Conservation (phyloP, 2,113 vertebrate species). For the Genyomyrus donnyi region DNA sequence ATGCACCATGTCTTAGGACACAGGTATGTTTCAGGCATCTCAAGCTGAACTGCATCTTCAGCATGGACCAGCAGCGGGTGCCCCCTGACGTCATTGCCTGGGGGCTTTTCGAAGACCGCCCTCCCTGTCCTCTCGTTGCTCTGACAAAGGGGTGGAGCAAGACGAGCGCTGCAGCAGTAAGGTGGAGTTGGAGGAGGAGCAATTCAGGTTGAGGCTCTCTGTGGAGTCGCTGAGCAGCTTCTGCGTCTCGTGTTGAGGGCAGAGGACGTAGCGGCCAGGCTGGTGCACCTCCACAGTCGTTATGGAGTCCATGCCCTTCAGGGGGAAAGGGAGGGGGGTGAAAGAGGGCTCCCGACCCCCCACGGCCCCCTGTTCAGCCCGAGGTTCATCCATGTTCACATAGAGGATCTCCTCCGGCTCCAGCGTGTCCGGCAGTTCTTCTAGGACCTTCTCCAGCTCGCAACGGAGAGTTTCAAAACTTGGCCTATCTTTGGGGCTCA, state of each 20-base stretch:
- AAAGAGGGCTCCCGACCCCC: slow-evolving; percentile 59
- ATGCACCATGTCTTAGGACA: too few species aligned
- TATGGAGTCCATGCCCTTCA: slow-evolving; percentile 62
- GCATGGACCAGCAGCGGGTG: not conserved
- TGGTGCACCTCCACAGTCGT: slow-evolving; percentile 71
- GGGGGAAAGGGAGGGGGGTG: slow-evolving; percentile 38
- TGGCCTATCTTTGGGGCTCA: slow-evolving; percentile 76
- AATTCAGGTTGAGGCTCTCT: slow-evolving; percentile 21
- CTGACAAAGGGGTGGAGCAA: slow-evolving; percentile 3
- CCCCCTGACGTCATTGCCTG: not conserved
- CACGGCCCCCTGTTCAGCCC: slow-evolving; percentile 50
- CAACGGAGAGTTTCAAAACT: slow-evolving; percentile 66
- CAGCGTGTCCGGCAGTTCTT: slow-evolving; percentile 68
- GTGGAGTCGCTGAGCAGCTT: slow-evolving; percentile 12
- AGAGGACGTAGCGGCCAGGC: slow-evolving; percentile 75
- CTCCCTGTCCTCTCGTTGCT: slow-evolving; percentile 1
- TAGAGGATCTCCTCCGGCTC: slow-evolving; percentile 82
- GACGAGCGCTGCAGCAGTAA: slow-evolving; percentile 14
- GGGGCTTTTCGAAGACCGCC: not conserved
- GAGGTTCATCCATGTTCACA: slow-evolving; percentile 82
- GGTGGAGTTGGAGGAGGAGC: slow-evolving; percentile 16
- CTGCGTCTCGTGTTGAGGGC: slow-evolving; percentile 68
- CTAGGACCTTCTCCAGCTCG: slow-evolving; percentile 73
- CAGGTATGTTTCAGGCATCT: not conserved
- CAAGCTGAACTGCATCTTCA: not conserved